phyloP scores from a whole-genome alignment of 1,140 invertebrate species.

The Trichogramma pretiosum region DNA sequence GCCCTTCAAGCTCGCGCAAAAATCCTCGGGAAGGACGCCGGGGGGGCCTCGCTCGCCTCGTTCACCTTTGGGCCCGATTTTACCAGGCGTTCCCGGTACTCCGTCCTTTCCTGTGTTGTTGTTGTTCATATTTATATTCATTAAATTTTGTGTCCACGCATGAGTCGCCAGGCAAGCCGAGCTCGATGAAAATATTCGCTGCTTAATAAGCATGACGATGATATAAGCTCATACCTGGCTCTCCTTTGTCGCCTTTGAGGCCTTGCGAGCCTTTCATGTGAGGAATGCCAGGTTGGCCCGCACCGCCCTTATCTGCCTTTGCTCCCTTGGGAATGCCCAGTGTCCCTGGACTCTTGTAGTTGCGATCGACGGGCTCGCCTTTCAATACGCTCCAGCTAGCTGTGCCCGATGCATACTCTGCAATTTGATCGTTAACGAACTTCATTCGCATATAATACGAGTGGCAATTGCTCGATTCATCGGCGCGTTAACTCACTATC shows the following conservation, averaged over 20 bases:
- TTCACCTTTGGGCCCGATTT: conserved; percentile 52
- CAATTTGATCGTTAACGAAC: too few relatives aligned
- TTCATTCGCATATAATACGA: too few relatives aligned
- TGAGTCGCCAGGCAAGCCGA: too few relatives aligned
- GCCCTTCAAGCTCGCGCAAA: conserved; percentile 59
- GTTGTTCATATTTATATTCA: too few relatives aligned
- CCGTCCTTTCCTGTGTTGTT: conserved; percentile 44
- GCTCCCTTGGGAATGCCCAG: conserved; percentile 42
- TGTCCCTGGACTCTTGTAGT: conserved; percentile 44
- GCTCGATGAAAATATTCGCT: too few relatives aligned
- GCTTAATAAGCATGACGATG: too few relatives aligned
- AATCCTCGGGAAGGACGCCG: conserved; percentile 51
- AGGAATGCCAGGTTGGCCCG: conserved; percentile 53
- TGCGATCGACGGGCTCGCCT: conserved; percentile 37
- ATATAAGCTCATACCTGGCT: too few relatives aligned
- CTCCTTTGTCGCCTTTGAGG: conserved; percentile 54
- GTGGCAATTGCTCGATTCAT: too few relatives aligned
- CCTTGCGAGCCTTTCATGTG: conserved; percentile 58
- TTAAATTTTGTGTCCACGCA: too few relatives aligned
- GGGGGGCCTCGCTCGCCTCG: conserved; percentile 62
- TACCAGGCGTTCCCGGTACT: conserved; percentile 44
- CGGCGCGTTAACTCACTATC: too few relatives aligned
- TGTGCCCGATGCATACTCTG: too few relatives aligned
- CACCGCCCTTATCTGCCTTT: conserved; percentile 56
- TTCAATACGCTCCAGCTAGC: conserved; percentile 49